phyloP scores from a whole-genome alignment of 1,140 invertebrate genomes.

The Pseudomyrmex pallidus region DNA sequence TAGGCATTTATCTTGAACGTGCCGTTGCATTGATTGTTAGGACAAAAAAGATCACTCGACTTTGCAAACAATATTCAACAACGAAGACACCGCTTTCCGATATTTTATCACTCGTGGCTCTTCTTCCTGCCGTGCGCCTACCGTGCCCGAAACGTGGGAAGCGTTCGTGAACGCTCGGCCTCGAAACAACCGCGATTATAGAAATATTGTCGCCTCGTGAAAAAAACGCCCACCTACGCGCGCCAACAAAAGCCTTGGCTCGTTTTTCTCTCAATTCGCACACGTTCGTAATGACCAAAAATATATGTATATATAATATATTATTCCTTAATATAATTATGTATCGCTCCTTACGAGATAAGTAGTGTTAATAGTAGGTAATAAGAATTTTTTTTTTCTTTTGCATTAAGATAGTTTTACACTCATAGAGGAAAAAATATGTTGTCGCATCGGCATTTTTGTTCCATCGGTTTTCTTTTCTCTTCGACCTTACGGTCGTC shows the following conservation, averaged over 20 bases:
- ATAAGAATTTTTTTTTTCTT: conserved; percentile 71
- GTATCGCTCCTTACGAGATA: conserved; percentile 84
- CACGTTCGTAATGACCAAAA: conserved; percentile 85
- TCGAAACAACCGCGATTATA: conserved; percentile 82
- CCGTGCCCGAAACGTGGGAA: conserved; percentile 56
- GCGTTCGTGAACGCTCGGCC: conserved; percentile 69
- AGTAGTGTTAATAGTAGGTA: conserved; percentile 84
- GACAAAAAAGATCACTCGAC: neutral
- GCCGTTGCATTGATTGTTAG: neutral
- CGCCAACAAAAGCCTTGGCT: conserved; percentile 82
- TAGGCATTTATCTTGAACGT: neutral
- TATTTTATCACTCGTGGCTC: conserved; percentile 20
- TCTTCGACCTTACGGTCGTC: conserved; percentile 51
- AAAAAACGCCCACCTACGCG: conserved; percentile 80
- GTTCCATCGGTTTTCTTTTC: conserved; percentile 46
- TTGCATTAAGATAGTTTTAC: conserved; percentile 84
- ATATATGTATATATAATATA: conserved; percentile 85
- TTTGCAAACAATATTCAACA: conserved; percentile 37
- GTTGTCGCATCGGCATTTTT: conserved; percentile 73
- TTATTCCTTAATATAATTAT: conserved; percentile 82
- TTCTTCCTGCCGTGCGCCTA: conserved; percentile 1
- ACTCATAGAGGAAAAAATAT: conserved; percentile 84
- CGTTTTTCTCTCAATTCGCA: conserved; percentile 75
- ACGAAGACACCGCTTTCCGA: conserved; percentile 40
- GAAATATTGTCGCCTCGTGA: conserved; percentile 85